Evolutionary conservation across 2,113 vertebrate genomes (phyloP), one percentile per base, ranked within the genome.

Genomic region (Loxodonta africana): DNA sequence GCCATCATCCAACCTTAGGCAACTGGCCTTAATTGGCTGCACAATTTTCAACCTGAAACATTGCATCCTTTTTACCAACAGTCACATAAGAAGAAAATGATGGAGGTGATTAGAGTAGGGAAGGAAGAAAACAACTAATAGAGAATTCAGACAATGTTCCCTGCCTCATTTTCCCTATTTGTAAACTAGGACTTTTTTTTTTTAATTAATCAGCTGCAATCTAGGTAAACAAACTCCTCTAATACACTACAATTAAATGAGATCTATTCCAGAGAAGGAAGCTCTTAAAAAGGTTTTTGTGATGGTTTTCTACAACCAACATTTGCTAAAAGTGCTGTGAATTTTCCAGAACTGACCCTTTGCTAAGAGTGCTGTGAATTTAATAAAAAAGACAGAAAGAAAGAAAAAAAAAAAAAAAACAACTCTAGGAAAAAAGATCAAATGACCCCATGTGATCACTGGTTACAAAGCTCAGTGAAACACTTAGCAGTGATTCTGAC

Each of bases 111-210:
- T 67, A 69, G 51, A 53, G 3, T 25, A 73, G 0, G 1, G 2
- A 93, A 95, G 18, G 11, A 83, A 95, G 21, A 82, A 84, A 85
- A 77, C 0, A 23, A 62, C 8, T 78, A 82, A 63, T 14, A n/a
- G 21, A 80, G 11, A 23, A 84, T 69, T 93, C 28, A 69, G 30
- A 4, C 9, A 87, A 77, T 57, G 51, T 81, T 84, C 76, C 67
- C 11, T 65, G 48, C 12, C 33, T 94, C 9, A 17, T 53, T 81
- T 67, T 90, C 41, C 33, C 14, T 23, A 84, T 85, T 84, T 93
- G 60, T 62, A 90, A 96, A 95, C 46, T 69, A 84, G 41, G 20
- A 26, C 74, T 92, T 91, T 85, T 93, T 88, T 91, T 82, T 90
- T 14, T 90, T 83, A 86, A 86, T 83, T 86, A 86, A 80, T 95